Evolutionary conservation across 2,113 vertebrate genomes (phyloP), one percentile per base, ranked within the genome.

Genomic region (Carettochelys insculpta): DNA sequence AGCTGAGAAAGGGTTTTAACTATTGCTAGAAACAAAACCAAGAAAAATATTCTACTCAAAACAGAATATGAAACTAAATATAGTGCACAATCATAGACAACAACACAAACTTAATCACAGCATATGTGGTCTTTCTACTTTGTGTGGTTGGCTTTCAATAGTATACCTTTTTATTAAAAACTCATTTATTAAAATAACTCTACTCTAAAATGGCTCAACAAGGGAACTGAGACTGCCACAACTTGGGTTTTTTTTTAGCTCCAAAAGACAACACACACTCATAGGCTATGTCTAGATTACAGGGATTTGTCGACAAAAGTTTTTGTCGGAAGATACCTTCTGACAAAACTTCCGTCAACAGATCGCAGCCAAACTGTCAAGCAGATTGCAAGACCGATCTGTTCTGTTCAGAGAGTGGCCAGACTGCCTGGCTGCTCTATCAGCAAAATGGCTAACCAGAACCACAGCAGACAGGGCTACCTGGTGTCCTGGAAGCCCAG

Each of bases 11-110:
- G n/a, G n/a, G n/a, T n/a, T n/a, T 82, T 25, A 90, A 68, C 53
- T 81, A 14, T 71, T 84, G 77, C 25, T 0, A 0, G 29, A 75
- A 92, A 41, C 24, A 53, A 90, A 83, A 53, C 8, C 47, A 87
- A 81, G 78, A 78, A 94, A 92, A 94, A 85, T 0, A 4, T 11
- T 87, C 12, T 48, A 14, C 20, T 54, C 80, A 13, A 61, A 51
- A 25, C 82, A 85, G 38, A 83, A n/a, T 77, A 87, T 41, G 2
- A 90, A 92, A 94, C 75, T 27, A 81, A n/a, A 93, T 17, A 50
- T 5, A 1, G 31, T 0, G 87, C 84, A 85, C 48, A 50, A 4
- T 75, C 51, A 77, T 77, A 90, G 51, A 47, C 11, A 85, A n/a
- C 27, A 81, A 29, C 82, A 61, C 82, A 85, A 80, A 92, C 80